phyloP scores from a whole-genome alignment of 2,888 invertebrate genomes.

The Watsonalla binaria region DNA sequence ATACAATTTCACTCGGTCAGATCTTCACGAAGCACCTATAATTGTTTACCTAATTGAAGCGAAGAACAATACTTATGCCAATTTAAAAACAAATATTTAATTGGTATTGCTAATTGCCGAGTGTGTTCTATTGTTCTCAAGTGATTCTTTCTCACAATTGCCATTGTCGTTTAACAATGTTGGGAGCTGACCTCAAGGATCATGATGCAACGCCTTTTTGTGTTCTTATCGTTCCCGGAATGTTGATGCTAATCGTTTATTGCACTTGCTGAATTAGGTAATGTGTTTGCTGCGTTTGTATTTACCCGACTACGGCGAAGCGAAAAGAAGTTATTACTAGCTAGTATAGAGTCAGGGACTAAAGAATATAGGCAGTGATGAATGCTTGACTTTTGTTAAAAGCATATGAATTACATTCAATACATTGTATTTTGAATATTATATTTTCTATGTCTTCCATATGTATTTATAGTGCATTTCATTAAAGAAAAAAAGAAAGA shows the following conservation, averaged over 20 bases:
- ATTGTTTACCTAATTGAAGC: conserved; percentile 42
- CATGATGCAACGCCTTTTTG: conserved; percentile 56
- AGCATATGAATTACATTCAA: too few relatives aligned
- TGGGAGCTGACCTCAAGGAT: conserved; percentile 71
- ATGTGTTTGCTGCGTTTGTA: background rate
- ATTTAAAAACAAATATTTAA: conserved; percentile 61
- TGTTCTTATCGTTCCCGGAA: conserved; percentile 32
- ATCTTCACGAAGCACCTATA: conserved; percentile 29
- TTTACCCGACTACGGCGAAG: too few relatives aligned
- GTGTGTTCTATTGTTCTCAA: conserved; percentile 59
- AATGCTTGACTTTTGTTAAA: too few relatives aligned
- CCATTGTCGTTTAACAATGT: conserved; percentile 73
- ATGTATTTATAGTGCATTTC: too few relatives aligned
- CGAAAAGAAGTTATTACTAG: too few relatives aligned
- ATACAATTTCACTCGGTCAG: conserved; percentile 8
- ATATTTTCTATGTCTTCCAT: too few relatives aligned
- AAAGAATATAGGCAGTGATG: too few relatives aligned
- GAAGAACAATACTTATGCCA: conserved; percentile 40
- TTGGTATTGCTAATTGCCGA: conserved; percentile 69
- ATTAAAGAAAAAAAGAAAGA: too few relatives aligned
- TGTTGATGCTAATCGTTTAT: conserved; percentile 23
- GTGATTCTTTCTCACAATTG: conserved; percentile 72
- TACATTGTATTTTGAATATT: too few relatives aligned
- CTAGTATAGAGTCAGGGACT: too few relatives aligned
- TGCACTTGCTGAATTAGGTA: conserved; percentile 6